Evolutionary conservation across 2,888 invertebrate species (phyloP).

Genomic region (Anorthoa munda): DNA sequence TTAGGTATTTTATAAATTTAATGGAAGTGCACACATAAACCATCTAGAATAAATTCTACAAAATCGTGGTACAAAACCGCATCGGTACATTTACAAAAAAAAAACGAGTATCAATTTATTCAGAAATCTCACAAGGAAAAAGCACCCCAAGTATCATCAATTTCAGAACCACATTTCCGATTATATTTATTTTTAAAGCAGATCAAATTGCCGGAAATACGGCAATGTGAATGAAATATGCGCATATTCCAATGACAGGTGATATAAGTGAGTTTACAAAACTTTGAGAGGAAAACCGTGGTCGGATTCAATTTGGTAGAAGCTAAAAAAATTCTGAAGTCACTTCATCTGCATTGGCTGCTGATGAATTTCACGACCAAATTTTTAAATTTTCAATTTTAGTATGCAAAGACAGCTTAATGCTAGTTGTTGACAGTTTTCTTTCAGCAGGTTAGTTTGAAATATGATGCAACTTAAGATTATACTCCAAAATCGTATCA

Average conservation of each 20-base stretch:
- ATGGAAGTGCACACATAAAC: too few species aligned
- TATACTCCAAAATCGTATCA: too few species aligned
- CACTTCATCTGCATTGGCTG: conserved; percentile 18
- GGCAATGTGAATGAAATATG: conserved; percentile 28
- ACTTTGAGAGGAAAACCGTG: conserved; percentile 19
- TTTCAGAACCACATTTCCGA: not conserved
- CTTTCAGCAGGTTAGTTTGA: too few species aligned
- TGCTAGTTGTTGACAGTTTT: too few species aligned
- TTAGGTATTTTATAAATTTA: too few species aligned
- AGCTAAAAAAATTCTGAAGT: conserved; percentile 11
- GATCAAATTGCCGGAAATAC: conserved; percentile 38
- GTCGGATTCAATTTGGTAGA: conserved; percentile 33
- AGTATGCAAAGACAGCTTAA: not conserved
- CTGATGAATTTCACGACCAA: not conserved
- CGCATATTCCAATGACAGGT: conserved; percentile 48
- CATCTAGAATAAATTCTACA: too few species aligned
- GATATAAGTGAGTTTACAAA: conserved; percentile 34
- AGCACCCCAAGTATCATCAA: conserved; percentile 12
- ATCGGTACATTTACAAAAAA: too few species aligned
- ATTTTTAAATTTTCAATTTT: not conserved
- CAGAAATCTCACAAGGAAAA: not conserved
- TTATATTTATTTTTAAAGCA: conserved; percentile 30
- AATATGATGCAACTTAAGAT: too few species aligned
- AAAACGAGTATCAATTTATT: not conserved
- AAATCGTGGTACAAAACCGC: too few species aligned